phyloP scores from a whole-genome alignment of 1,140 invertebrate species.

The Drusus annulatus region DNA sequence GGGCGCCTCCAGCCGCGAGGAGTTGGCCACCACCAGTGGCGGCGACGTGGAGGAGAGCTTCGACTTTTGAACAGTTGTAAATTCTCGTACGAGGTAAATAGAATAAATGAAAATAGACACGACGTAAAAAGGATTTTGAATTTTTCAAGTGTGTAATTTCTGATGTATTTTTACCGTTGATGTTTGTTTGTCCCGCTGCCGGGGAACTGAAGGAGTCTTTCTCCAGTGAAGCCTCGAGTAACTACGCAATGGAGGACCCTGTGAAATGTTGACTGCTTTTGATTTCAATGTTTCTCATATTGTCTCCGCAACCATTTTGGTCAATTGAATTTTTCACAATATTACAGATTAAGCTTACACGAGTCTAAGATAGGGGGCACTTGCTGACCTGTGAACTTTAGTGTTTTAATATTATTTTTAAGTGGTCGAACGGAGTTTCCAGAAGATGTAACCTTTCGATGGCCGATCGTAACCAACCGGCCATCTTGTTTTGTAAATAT shows the following conservation, averaged over 20 bases:
- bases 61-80: constrained; percentile 50
- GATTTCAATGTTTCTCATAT: constrained; percentile 13
- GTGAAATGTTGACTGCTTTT: constrained; percentile 20
- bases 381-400: constrained; percentile 20
- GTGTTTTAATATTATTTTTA: constrained; percentile 33
- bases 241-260: background rate
- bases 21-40: constrained; percentile 41
- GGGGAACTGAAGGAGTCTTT: background rate
- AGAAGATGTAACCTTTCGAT: constrained; percentile 6
- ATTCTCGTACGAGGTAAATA: too few species aligned
- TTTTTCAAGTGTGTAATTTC: constrained; percentile 25
- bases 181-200: background rate
- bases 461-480: background rate
- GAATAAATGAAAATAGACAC: background rate
- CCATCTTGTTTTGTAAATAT: constrained; percentile 41
- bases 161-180: constrained; percentile 21
- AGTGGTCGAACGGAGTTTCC: constrained; percentile 25
- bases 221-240: background rate
- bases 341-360: constrained; percentile 33
- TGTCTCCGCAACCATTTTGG: constrained; percentile 4
- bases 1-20: constrained; percentile 48
- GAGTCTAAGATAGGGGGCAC: background rate
- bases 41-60: constrained; percentile 55
- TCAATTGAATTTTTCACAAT: constrained; percentile 4
- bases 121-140: constrained; percentile 4